A percentile compares a stretch with the other conserved stretches of the same genome.
Conservation (phyloP, 2,113 vertebrate species). For the Amblyopsis rosae region DNA sequence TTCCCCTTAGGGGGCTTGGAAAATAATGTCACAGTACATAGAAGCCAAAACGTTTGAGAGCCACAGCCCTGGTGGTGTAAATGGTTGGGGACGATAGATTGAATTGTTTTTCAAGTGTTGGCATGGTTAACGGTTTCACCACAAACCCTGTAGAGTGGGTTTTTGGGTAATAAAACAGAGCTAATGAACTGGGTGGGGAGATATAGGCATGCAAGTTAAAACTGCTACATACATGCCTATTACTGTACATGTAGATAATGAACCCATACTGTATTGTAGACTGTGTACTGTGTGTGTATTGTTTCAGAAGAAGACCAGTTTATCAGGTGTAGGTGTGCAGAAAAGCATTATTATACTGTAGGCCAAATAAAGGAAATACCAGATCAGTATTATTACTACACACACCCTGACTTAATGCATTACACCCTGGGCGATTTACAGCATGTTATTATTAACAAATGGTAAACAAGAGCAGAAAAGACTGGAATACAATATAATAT, state of each 20-base stretch:
- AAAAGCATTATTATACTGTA: slow-evolving; percentile 15
- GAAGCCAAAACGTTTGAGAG: no score
- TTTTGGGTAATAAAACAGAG: slow-evolving; percentile 28
- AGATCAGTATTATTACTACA: slow-evolving; percentile 24
- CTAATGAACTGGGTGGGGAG: neutral
- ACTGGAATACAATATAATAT: neutral
- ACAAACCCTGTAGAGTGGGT: slow-evolving; percentile 18
- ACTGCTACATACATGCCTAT: no score
- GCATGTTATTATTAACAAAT: neutral
- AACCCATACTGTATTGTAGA: neutral
- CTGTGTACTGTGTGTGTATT: neutral
- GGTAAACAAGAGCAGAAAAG: neutral
- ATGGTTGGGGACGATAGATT: slow-evolving; percentile 5
- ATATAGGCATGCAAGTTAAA: neutral
- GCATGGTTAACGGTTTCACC: slow-evolving; percentile 35
- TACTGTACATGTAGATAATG: no score
- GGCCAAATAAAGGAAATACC: slow-evolving; percentile 21
- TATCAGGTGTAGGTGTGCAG: slow-evolving; percentile 41
- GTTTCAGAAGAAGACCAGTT: slow-evolving; percentile 18
- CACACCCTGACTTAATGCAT: slow-evolving; percentile 13
- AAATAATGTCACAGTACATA: no score
- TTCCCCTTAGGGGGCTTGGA: no score
- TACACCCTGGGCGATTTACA: neutral
- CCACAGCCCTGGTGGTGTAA: neutral
- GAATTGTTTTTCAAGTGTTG: slow-evolving; percentile 43